Evolutionary conservation across 2,888 invertebrate genomes (phyloP), one percentile per base, ranked within the genome.

Genomic region (Ectemnius continuus): DNA sequence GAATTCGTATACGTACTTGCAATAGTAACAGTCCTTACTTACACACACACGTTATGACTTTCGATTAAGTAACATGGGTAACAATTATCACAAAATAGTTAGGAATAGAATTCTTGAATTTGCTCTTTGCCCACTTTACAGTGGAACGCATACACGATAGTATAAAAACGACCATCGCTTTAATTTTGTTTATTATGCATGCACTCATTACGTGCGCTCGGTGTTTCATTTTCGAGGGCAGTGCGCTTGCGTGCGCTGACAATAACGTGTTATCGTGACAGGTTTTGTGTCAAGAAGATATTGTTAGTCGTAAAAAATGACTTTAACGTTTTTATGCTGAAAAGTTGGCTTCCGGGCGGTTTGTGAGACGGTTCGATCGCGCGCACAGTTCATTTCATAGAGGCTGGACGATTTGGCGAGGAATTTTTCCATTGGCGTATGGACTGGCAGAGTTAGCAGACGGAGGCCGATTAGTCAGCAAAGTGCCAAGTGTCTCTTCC

Each of bases 1-100:
- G 85, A 85, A 84, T 85, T 76, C 79, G 76, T 80, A 81, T 82
- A 82, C 80, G 80, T 65, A 56, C 63, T 63, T 61, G 58, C 67
- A 60, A 69, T 46, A 23, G 45, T 36, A 36, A 11, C 36, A 6
- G 36, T 36, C 11, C 11, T 11, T 36, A 36, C 8, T 11, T 36
- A 36, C 8, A 36, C 8, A 36, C 8, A 36, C 36, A 36, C 36
- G 3, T 2, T 2, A 5, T 28, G 8, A 36, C 1, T 36, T 36
- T 36, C 36, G 11, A 36, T 36, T 36, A 11, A 36, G 36, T 11
- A 36, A 36, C 4, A 11, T 6, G 11, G 8, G 36, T 36, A 6
- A 6, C 36, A 11, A 36, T 36, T 36, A n/a, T n/a, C n/a, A n/a
- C n/a, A n/a, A n/a, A n/a, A 23, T 36, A 36, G 36, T 8, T 8